Base-by-base conservation (phyloP, 2,797 vertebrate species). In the Trachops cirrhosus region DNA sequence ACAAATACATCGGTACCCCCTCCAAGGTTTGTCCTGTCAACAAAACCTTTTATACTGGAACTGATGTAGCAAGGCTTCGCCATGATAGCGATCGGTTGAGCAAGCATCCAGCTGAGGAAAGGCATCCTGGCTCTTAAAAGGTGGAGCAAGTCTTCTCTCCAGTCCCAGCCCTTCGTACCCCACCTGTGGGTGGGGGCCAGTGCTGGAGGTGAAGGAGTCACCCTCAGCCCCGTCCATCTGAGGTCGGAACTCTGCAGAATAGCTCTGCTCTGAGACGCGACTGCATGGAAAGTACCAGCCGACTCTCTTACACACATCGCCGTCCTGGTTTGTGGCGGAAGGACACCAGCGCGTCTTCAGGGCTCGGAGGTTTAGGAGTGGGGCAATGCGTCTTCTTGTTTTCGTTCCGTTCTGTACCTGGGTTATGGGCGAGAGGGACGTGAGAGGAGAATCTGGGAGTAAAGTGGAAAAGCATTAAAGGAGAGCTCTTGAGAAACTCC, bases 1-100 rank as follows among this genome's bases (percentile, higher is more conserved):
- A 22, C 29, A 52, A 73, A 88, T 9, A 86, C 21, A 11, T 89
- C 64, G 71, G 21, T 68, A 85, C 73, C 85, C 18, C 3, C 94
- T 26, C 14, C 5, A 10, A 34, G 77, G 84, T 79, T 93, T 91
- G 34, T 82, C 91, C 52, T 84, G 22, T 95, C 94, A 96, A 96
- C 93, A 89, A 92, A 96, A 74, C 57, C 21, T 95, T 97, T 59
- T 41, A 91, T 84, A 96, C 67, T 82, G 46, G 16, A 70, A 73
- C 78, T 50, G 91, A 44, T 92, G 68, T 74, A 84, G 54, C 88
- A 97, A 97, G 68, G 82, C 95, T 98, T 92, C 97, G 97, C 93
- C 92, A 50, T 94, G 57, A 52, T 64, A 94, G 57, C 32, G 82
- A 32, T 97, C 97, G 91, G 78, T 59, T 95, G n/a, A 86, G 70